Base-by-base conservation (phyloP, 2,797 vertebrate species). In the Cyprinodon diabolis region DNA sequence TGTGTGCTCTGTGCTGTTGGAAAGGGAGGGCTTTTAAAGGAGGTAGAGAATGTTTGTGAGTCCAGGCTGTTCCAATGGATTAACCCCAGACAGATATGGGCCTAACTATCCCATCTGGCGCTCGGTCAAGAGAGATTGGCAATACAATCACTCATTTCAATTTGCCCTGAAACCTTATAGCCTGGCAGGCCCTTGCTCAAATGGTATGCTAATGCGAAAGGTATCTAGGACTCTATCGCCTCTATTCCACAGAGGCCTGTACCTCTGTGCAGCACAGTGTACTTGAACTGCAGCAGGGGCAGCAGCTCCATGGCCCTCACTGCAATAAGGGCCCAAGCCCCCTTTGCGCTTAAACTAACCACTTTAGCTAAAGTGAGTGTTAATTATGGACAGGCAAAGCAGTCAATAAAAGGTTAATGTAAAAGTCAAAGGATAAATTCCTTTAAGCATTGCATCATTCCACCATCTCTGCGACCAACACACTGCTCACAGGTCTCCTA, bases 331-430 rank as follows among this genome's bases (percentile, higher is more conserved):
- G 69, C 87, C 78, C 58, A 72, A 84, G 86, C 86, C 86, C 83
- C 88, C 90, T 91, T 91, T 91, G 92, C 60, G 63, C 94, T 95
- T 89, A 96, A 96, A 97, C 96, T 96, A 97, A 97, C 96, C 96
- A 97, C 96, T 97, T 96, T 97, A 96, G 95, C 97, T 98, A 97
- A 97, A 98, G 96, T 97, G 96, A 96, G 96, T 96, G 97, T 98
- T 99, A 98, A 99, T 99, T 98, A 98, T 96, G 96, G 96, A 97
- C 95, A 96, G 96, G 96, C 96, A 96, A 96, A 96, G 95, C 95
- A 97, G 97, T 99, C 97, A 98, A 98, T 99, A 98, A 96, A 97
- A 98, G 98, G 98, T 99, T 99, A 99, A 99, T 99, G 98, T 95
- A 97, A 94, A 95, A 98, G 97, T 96, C 98, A 98, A 95, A 96